Conservation (phyloP, 2,113 vertebrate species). For the Micromys minutus region DNA sequence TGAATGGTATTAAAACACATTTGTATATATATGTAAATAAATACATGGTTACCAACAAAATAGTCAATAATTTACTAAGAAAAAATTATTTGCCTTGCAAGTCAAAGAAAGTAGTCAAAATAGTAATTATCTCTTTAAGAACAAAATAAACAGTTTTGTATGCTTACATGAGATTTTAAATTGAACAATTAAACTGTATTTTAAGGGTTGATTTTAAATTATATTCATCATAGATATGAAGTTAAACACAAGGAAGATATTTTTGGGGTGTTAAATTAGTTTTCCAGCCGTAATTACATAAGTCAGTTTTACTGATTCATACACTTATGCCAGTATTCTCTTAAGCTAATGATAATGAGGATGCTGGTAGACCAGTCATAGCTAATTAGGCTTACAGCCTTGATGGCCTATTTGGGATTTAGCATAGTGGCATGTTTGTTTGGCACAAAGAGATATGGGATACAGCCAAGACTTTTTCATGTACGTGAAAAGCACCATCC, state of each 20-base stretch:
- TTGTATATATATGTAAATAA: neutral
- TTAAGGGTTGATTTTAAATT: neutral
- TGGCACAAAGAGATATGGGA: slow-evolving; percentile 38
- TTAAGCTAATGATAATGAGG: slow-evolving; percentile 58
- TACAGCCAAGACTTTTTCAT: slow-evolving; percentile 51
- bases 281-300: neutral
- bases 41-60: neutral
- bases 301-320: slow-evolving; percentile 24
- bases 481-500: slow-evolving; percentile 5
- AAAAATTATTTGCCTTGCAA: slow-evolving; percentile 42
- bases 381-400: slow-evolving; percentile 57
- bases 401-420: slow-evolving; percentile 56
- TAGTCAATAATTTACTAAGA: neutral
- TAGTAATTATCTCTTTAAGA: neutral
- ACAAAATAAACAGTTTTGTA: neutral
- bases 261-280: neutral
- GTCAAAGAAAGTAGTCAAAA: neutral
- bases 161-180: neutral
- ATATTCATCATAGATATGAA: neutral
- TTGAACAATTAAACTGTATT: neutral
- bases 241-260: slow-evolving; percentile 2
- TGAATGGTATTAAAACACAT: neutral
- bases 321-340: slow-evolving; percentile 27
- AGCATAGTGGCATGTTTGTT: slow-evolving; percentile 12
- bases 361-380: slow-evolving; percentile 6